Evolutionary conservation across 1,140 invertebrate species (phyloP), one percentile per base, ranked within the genome.

Genomic region (Drosophila tristis): DNA sequence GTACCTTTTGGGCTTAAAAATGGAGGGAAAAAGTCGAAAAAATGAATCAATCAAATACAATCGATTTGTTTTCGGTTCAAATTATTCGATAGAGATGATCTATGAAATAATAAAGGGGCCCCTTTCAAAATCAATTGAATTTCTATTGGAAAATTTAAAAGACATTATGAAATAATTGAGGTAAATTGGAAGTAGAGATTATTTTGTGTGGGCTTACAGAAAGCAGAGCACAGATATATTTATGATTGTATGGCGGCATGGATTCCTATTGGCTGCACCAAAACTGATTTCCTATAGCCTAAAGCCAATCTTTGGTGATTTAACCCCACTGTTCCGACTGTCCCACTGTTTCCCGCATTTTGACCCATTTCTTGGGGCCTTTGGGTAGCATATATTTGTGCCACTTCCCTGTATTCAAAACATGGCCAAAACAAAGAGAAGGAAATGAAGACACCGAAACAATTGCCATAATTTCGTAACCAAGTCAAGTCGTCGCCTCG

Each of bases 391-490:
- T 39, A 59, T 74, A 58, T 60, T 48, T 58, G 57, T 51, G 49
- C 53, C 68, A 86, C 58, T 85, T 85, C 81, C 78, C 61, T 43
- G 44, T 63, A 43, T 43, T 51, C 6, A 60, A 39, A 65, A 48
- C 26, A 20, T 26, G 20, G 20, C 67, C 31, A 20, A 60, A 72
- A 72, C 68, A 72, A 60, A 72, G 47, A 39, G 25, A 26, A 29
- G 26, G 29, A 48, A 55, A 58, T 20, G 51, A 70, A 70, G 64
- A 49, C 31, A 75, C 70, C 64, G 43, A 85, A 62, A 80, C 81
- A 86, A 86, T 86, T 78, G 82, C 82, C 65, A 78, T 67, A 55
- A 86, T 86, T 86, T 86, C 81, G 87, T 86, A 86, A 86, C 78
- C 78, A 50, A 80, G 64, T 62, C 47, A 75, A 76, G 49, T 31